Percentiles rank a stretch among this genome's conserved stretches.
Conservation (phyloP, 2,797 vertebrate species). For the Mareca strepera region DNA sequence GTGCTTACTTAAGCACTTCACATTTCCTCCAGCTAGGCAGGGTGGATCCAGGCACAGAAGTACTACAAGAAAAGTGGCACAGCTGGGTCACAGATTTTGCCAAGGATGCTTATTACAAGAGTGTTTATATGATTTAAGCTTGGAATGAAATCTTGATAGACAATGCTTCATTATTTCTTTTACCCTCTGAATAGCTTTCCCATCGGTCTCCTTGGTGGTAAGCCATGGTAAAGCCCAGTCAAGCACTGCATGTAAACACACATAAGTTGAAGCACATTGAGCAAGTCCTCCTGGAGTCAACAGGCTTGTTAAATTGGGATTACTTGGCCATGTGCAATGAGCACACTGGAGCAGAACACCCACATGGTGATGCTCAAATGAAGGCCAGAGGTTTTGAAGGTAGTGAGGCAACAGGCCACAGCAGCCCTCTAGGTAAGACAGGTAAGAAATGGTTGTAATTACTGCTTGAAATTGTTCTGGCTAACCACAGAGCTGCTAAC, state of each 20-base stretch:
- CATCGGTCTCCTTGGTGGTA: not conserved
- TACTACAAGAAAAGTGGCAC: constrained; percentile 20
- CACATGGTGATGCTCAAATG: not conserved
- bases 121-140: constrained; percentile 38
- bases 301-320: not conserved
- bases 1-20: not conserved
- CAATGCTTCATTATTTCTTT: not conserved
- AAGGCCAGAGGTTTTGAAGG: not conserved
- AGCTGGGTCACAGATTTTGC: constrained; percentile 13
- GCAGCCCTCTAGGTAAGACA: not conserved
- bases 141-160: constrained; percentile 27
- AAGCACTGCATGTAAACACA: not conserved
- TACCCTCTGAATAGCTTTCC: constrained; percentile 4
- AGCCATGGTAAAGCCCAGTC: not conserved
- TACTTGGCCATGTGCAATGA: not conserved
- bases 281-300: not conserved
- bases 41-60: not conserved
- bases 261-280: fast-evolving
- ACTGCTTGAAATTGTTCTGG: not conserved
- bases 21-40: not conserved
- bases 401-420: not conserved
- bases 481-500: not conserved
- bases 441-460: not conserved
- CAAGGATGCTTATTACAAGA: constrained; percentile 39
- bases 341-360: not conserved